Evolutionary conservation across 2,888 invertebrate species (phyloP).

Genomic region (Campoplex nolae): DNA sequence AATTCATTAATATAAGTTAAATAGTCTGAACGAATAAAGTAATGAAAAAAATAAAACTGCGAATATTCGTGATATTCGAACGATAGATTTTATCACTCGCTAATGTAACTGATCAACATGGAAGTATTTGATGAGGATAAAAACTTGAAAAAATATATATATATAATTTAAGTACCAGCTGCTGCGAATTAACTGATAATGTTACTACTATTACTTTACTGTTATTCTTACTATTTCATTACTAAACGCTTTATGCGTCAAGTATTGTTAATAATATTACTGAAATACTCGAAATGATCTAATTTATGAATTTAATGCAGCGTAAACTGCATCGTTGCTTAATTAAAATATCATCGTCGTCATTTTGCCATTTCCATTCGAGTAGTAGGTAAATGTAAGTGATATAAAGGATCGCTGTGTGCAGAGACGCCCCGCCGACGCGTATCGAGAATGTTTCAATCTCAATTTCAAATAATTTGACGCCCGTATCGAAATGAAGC

Average conservation of each 20-base stretch:
- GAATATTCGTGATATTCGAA: conserved; percentile 63
- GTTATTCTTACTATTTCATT: conserved; percentile 58
- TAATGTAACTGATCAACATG: conserved; percentile 51
- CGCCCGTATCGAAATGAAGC: too few relatives aligned
- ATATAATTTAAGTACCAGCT: conserved; percentile 41
- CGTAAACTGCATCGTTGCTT: conserved; percentile 27
- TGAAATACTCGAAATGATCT: conserved; percentile 50
- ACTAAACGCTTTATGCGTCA: conserved; percentile 46
- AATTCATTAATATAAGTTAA: conserved; percentile 53
- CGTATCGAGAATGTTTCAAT: not conserved
- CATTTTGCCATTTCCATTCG: conserved; percentile 29
- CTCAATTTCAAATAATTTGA: not conserved
- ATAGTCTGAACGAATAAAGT: conserved; percentile 38
- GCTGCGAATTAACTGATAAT: conserved; percentile 61
- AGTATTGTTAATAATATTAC: conserved; percentile 52
- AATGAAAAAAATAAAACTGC: conserved; percentile 39
- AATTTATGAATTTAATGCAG: conserved; percentile 41
- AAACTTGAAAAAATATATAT: conserved; percentile 21
- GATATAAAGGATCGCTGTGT: conserved; percentile 20
- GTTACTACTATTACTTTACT: conserved; percentile 66
- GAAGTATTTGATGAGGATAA: conserved; percentile 20
- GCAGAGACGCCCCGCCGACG: not conserved
- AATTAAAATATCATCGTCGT: conserved; percentile 27
- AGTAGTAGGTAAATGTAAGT: conserved; percentile 15
- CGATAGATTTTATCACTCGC: conserved; percentile 68